Evolutionary conservation across 2,113 vertebrate species (phyloP).

Genomic region (Takifugu bimaculatus): DNA sequence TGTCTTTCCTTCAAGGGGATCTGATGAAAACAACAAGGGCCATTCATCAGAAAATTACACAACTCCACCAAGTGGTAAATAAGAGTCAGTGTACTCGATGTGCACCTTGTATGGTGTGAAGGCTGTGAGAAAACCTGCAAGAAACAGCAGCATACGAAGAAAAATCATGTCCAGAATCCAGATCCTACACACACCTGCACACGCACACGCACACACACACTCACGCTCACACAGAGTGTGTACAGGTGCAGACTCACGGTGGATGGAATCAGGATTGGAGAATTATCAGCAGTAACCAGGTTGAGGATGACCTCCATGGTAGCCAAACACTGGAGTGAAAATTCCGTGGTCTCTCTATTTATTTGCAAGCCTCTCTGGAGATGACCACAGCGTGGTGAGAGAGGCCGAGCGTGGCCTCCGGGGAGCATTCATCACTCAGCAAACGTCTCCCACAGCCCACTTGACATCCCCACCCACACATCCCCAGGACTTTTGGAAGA

Average conservation of each 20-base stretch:
- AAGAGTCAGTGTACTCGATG: conserved; percentile 44
- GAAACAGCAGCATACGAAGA: not conserved
- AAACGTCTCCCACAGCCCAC: conserved; percentile 34
- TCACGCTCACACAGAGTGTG: not conserved
- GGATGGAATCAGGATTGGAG: conserved; percentile 50
- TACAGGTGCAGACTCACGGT: conserved; percentile 59
- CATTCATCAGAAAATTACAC: conserved; percentile 56
- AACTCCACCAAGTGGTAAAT: conserved; percentile 37
- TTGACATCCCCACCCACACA: conserved; percentile 36
- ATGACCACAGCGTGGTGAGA: conserved; percentile 2
- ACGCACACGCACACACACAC: not conserved
- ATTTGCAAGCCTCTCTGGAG: conserved; percentile 3
- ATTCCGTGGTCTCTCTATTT: conserved; percentile 20
- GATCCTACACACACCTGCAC: not conserved
- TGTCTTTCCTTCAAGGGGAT: conserved; percentile 27
- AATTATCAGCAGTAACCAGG: conserved; percentile 72
- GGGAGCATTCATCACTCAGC: conserved; percentile 32
- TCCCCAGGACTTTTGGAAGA: conserved; percentile 14
- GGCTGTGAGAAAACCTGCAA: not conserved
- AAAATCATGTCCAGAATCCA: conserved; percentile 8
- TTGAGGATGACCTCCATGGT: conserved; percentile 74
- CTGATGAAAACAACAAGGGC: conserved; percentile 49
- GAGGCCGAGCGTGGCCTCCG: conserved; percentile 1
- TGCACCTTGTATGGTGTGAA: conserved; percentile 25
- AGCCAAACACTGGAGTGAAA: conserved; percentile 8